Evolutionary conservation across 2,888 invertebrate genomes (phyloP), one percentile per base, ranked within the genome.

Genomic region (Cosmia trapezina): DNA sequence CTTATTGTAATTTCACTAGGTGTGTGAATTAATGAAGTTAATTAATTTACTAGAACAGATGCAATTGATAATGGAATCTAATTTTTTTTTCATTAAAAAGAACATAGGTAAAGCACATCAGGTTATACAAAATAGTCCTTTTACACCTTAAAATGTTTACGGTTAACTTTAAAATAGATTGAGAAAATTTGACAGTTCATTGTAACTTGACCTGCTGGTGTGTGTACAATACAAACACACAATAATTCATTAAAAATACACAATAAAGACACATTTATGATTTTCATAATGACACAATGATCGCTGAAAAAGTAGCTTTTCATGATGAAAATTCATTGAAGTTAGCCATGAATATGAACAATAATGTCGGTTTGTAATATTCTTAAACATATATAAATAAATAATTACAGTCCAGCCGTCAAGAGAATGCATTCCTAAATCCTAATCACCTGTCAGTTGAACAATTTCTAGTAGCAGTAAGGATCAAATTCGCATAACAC

Each of bases 191-290:
- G 28, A 28, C 28, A 28, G 28, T 28, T 28, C 3, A 3, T 28
- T 1, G 28, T 28, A 28, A 28, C 28, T 28, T 28, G 28, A 28
- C 3, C 28, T 28, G 28, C 28, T 28, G 28, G 2, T 28, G 28
- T 28, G 28, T 28, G 28, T 28, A 71, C 17, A 6, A n/a, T 41
- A 49, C 17, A 70, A 70, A 70, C 5, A 54, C 9, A 41, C 9
- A 41, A n/a, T 28, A 47, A 49, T n/a, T 0, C 5, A 17, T 49
- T 47, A 19, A 14, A 64, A 19, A 41, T 62, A 33, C 49, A 43
- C 3, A 51, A 11, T 4, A 6, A 43, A 69, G 2, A 28, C 49
- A 22, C 4, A 49, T 56, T 37, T 14, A 66, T 14, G 4, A 47
- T 19, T 22, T 47, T 28, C 22, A 51, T 3, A 68, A 47, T 22